A percentile compares a stretch with the other conserved stretches of the same genome.
Evolutionary conservation across 2,113 vertebrate genomes (phyloP).

Genomic region (Anolis sagrei): DNA sequence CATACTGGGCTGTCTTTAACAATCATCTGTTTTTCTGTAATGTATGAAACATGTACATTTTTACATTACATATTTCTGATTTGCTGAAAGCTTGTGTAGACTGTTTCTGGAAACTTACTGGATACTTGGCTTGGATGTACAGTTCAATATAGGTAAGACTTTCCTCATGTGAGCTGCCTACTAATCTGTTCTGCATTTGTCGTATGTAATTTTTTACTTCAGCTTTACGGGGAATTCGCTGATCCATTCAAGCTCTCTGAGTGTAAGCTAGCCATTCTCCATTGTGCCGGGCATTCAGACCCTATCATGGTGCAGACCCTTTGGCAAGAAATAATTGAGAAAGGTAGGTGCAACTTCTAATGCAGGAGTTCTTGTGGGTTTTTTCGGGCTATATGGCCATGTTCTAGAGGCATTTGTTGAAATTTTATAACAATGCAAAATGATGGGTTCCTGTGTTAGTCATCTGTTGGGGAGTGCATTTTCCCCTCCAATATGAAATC

Average conservation of each 20-base stretch:
- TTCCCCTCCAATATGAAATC: neutral
- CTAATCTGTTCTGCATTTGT: constrained; percentile 15
- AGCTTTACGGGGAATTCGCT: constrained; percentile 97
- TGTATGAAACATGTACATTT: neutral
- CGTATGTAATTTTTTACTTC: constrained; percentile 50
- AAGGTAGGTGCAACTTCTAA: constrained; percentile 77
- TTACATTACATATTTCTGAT: constrained; percentile 12
- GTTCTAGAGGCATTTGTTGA: no score
- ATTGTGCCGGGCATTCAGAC: constrained; percentile 94
- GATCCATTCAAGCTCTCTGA: constrained; percentile 95
- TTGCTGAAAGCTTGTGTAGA: neutral
- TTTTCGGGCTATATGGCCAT: no score
- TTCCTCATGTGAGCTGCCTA: neutral
- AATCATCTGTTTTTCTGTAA: neutral
- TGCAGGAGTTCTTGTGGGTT: no score
- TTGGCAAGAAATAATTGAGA: constrained; percentile 97
- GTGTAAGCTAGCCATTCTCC: constrained; percentile 97
- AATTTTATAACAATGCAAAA: neutral
- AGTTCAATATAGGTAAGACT: neutral
- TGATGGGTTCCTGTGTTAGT: neutral
- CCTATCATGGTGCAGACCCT: constrained; percentile 93
- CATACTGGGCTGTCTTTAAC: neutral
- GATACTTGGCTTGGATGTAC: neutral
- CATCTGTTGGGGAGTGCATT: neutral
- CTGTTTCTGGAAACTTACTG: neutral